Conservation (phyloP, 2,113 vertebrate species). For the Ciconia boyciana region DNA sequence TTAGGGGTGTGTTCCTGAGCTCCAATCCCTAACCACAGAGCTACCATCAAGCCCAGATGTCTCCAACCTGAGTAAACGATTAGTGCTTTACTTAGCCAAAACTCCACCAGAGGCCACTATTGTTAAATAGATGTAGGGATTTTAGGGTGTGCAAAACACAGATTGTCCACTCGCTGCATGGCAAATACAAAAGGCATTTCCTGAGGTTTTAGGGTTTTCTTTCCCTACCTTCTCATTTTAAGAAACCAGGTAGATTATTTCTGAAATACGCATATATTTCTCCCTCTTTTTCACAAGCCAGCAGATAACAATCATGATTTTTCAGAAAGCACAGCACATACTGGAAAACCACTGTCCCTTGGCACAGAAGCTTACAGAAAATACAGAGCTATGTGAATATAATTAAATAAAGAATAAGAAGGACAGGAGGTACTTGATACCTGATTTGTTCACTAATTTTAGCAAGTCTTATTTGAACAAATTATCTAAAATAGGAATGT, state of each 20-base stretch:
- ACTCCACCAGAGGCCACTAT: constrained; percentile 68
- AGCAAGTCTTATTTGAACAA: neutral
- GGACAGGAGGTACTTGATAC: neutral
- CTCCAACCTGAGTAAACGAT: neutral
- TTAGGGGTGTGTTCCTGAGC: neutral
- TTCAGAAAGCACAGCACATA: neutral
- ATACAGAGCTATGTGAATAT: neutral
- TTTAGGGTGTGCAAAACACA: neutral
- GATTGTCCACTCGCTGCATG: neutral
- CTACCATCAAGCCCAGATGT: neutral
- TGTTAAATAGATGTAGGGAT: constrained; percentile 52
- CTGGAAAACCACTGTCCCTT: neutral
- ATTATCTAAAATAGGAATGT: neutral
- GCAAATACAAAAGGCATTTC: neutral
- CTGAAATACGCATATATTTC: neutral
- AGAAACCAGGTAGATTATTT: neutral
- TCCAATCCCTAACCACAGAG: neutral
- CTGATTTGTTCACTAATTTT: neutral
- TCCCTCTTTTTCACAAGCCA: neutral
- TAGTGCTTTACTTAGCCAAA: neutral
- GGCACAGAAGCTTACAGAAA: neutral
- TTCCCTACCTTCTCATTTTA: neutral
- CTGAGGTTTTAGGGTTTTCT: neutral
- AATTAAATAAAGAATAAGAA: neutral
- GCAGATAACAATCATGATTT: neutral